Base-by-base conservation (phyloP, 2,113 vertebrate genomes). In the Sminthopsis crassicaudata region DNA sequence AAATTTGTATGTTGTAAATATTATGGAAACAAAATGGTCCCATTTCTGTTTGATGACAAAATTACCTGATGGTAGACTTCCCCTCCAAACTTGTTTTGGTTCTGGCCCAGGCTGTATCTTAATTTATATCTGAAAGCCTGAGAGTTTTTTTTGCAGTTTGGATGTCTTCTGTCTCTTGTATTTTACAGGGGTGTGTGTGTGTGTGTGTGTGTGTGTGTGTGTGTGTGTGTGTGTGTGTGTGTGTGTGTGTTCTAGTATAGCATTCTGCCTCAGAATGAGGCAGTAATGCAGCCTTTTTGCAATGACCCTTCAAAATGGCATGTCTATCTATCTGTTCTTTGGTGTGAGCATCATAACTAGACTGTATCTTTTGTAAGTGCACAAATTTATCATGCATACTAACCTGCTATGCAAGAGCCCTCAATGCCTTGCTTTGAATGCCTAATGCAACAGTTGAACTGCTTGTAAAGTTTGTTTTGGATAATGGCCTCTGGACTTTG, bases 371-470 rank as follows among this genome's bases (percentile, higher is more conserved):
- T 67, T 96, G n/a, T 94, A 53, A 97, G 97, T 95, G 95, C 95
- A 92, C 92, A 98, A 96, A 94, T 96, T 93, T 97, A 67, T 92
- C 95, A 55, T 50, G 94, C 93, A 22, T 97, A 98, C 98, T 98
- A 95, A 98, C 98, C 97, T 94, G 94, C 98, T 92, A 9, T 60
- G 94, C 93, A 76, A 97, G 96, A 94, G 55, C 96, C 14, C 30
- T 42, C 89, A 76, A 94, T 94, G 94, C 96, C 76, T 27, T 54
- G 96, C 97, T 98, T 95, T 93, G 97, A 98, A 97, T 97, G 98
- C 96, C 96, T 95, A 97, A n/a, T 97, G 95, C 76, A 92, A 48
- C 91, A 84, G 24, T 51, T 53, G 50, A 93, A 91, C 96, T 95
- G 57, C 95, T 96, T 95, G 57, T 95, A 46, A 0, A 26, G 25